Conservation (phyloP, 2,888 invertebrate species). For the Athalia cordata region DNA sequence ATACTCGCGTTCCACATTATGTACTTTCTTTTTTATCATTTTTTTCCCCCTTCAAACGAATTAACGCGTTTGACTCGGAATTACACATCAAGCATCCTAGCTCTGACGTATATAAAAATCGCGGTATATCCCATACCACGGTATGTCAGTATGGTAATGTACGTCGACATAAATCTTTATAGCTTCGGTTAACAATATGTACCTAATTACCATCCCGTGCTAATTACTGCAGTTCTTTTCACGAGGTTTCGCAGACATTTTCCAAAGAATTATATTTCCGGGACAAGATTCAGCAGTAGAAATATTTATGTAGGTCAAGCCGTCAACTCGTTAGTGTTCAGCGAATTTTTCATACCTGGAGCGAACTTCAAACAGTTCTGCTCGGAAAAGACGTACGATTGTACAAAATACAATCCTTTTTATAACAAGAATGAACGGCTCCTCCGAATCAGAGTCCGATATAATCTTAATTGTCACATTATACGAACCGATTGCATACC, state of each 20-base stretch:
- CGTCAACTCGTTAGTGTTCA: conserved; percentile 22
- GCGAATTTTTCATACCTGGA: background rate
- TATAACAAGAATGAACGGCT: background rate
- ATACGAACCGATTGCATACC: background rate
- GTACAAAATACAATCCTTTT: too few species aligned
- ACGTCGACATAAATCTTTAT: background rate
- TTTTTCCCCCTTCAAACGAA: too few species aligned
- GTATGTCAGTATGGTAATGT: conserved; percentile 15
- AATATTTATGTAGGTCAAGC: conserved; percentile 18
- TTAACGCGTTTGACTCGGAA: too few species aligned
- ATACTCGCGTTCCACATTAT: too few species aligned
- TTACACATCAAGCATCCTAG: too few species aligned
- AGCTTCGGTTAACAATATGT: background rate
- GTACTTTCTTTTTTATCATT: too few species aligned
- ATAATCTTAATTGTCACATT: background rate
- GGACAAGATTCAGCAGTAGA: conserved; percentile 16
- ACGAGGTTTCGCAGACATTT: background rate
- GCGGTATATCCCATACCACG: background rate
- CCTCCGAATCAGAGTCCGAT: background rate
- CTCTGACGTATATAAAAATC: background rate
- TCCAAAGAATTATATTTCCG: conserved; percentile 21
- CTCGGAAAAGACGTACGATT: too few species aligned
- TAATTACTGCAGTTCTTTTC: conserved; percentile 30
- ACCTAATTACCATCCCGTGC: conserved; percentile 31
- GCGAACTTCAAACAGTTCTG: background rate